Base-by-base conservation (phyloP, 2,888 invertebrate genomes). In the Geotrupes spiniger region DNA sequence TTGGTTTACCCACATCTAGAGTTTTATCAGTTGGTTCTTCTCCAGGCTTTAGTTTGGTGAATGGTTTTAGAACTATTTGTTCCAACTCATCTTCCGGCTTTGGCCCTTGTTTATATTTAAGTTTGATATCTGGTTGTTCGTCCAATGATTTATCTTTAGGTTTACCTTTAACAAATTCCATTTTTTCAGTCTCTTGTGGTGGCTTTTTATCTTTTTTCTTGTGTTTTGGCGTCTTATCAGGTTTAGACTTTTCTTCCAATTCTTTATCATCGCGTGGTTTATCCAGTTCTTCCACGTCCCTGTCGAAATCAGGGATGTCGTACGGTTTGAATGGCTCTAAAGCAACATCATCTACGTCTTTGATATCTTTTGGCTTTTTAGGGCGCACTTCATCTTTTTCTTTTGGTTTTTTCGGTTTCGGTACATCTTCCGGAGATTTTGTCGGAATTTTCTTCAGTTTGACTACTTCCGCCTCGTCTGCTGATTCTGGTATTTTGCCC, bases 81-180 rank as follows among this genome's bases (percentile, higher is more conserved):
- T 65, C 65, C 49, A 54, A 54, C 46, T 61, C 57, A 16, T 60
- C 68, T 48, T 66, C 65, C 42, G 66, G 67, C 51, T 68, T 68
- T 50, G 49, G 50, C 43, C 49, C 54, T 50, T 68, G 60, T 54
- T 68, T 57, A 52, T 66, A 63, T 63, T 64, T 59, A 25, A 76
- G 69, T 51, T 72, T 73, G 6, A 76, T 65, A 43, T 73, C 74
- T 1, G 71, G 68, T 45, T 69, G 65, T 45, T 73, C 70, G 28
- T 73, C 71, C 53, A 77, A 73, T 28, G 68, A 69, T 36, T 40
- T 31, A 10, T 31, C 54, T 55, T 66, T 68, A 4, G 68, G 68
- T 40, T 53, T 60, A 16, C 68, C 69, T 44, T 61, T 64, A 44
- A 58, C 10, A 17, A 46, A 27, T 12, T 5, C n/a, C 2, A 39